Conservation (phyloP, 1,140 invertebrate genomes). For the Ectropis grisescens region DNA sequence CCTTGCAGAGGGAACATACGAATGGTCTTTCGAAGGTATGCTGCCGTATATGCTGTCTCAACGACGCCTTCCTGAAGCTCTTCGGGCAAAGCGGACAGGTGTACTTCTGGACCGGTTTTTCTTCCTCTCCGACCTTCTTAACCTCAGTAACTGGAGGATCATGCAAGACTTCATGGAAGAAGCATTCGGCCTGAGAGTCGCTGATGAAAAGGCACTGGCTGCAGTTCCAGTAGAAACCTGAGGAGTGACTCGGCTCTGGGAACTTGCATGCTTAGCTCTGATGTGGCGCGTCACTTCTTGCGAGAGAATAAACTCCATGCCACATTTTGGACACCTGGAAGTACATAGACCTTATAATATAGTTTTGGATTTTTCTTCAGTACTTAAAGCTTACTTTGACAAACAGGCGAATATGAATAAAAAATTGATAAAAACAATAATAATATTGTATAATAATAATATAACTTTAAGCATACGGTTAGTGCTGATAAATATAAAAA, state of each 20-base stretch:
- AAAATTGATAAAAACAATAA: too few relatives aligned
- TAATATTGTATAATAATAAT: too few relatives aligned
- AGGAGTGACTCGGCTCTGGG: constrained; percentile 17
- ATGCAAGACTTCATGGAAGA: constrained; percentile 78
- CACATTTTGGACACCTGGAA: constrained; percentile 78
- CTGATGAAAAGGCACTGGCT: constrained; percentile 56
- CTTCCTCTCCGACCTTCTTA: constrained; percentile 31
- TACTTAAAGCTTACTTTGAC: too few relatives aligned
- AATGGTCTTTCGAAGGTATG: constrained; percentile 87
- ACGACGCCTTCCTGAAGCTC: constrained; percentile 76
- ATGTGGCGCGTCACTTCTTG: constrained; percentile 82
- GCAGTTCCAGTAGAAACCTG: constrained; percentile 58
- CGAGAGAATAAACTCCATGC: constrained; percentile 75
- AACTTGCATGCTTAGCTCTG: constrained; percentile 71
- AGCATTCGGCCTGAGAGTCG: constrained; percentile 71
- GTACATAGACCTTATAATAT: constrained; percentile 7
- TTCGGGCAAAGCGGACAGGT: constrained; percentile 78
- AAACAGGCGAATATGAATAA: too few relatives aligned
- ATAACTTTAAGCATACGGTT: too few relatives aligned
- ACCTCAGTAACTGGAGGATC: constrained; percentile 39
- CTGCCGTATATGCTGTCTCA: constrained; percentile 77
- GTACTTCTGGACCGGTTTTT: constrained; percentile 64
- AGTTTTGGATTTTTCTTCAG: constrained; percentile 2
- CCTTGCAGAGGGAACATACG: constrained; percentile 72
- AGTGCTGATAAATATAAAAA: constrained; percentile 6